These are phyloP conservation scores for Lepetodrilus schrolli DNA, from an alignment of 2,888 invertebrate genomes.

Conservation along the genomic window DNA sequence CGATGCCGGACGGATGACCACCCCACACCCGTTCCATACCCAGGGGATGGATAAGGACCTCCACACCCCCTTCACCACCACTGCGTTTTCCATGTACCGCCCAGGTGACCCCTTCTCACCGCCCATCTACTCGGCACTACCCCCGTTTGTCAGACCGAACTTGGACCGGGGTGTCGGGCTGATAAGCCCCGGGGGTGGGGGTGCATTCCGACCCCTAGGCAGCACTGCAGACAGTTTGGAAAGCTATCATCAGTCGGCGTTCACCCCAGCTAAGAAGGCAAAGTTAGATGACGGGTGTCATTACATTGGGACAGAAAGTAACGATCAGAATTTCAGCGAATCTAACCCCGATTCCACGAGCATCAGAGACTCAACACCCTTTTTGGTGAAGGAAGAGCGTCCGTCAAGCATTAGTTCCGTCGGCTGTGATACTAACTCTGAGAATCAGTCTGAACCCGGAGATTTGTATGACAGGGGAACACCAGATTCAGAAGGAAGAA, in stretches of 20 bases:
- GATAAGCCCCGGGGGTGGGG: constrained; percentile 56
- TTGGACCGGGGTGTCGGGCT: constrained; percentile 59
- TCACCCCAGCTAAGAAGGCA: constrained; percentile 66
- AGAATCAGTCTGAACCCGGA: constrained; percentile 63
- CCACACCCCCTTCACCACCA: constrained; percentile 51
- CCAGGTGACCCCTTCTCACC: constrained; percentile 69
- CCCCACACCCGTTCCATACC: constrained; percentile 52
- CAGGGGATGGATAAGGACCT: constrained; percentile 59
- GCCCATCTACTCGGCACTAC: constrained; percentile 67
- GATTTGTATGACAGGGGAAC: constrained; percentile 62
- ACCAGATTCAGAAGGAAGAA: constrained; percentile 67
- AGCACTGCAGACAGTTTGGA: constrained; percentile 50
- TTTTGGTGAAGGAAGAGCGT: constrained; percentile 61
- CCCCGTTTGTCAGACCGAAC: constrained; percentile 61
- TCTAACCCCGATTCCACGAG: constrained; percentile 22
- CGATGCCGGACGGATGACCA: constrained; percentile 56
- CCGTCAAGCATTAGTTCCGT: constrained; percentile 65
- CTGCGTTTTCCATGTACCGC: constrained; percentile 64
- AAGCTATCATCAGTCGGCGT: constrained; percentile 66
- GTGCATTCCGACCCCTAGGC: constrained; percentile 67
- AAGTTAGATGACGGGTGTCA: constrained; percentile 51
- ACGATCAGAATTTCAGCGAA: constrained; percentile 14
- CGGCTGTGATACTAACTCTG: constrained; percentile 64
- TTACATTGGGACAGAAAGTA: not conserved
- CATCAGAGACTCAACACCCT: not conserved